Evolutionary conservation across 2,888 invertebrate species (phyloP).

Genomic region (Eupithecia tripunctaria): DNA sequence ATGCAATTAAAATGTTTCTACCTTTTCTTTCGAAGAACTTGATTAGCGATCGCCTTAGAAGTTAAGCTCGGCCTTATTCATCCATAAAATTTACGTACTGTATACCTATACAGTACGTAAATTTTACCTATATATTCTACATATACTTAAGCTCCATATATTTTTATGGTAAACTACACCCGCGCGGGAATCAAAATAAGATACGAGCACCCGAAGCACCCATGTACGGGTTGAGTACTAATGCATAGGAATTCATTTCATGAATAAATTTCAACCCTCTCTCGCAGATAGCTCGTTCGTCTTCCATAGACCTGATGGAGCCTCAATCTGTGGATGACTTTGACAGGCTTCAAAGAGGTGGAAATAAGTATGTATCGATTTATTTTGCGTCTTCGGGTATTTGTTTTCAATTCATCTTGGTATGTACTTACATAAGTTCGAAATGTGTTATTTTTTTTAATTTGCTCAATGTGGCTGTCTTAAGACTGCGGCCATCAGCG

Average conservation of each 20-base stretch:
- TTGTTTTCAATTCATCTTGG: neutral
- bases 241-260: slow-evolving; percentile 67
- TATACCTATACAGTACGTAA: no score
- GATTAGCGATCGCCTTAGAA: no score
- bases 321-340: slow-evolving; percentile 6
- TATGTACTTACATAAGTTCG: neutral
- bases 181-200: neutral
- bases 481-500: no score
- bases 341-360: neutral
- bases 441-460: neutral
- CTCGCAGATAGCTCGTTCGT: slow-evolving; percentile 46
- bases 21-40: no score
- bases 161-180: neutral
- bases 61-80: no score
- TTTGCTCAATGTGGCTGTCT: no score
- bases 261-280: slow-evolving; percentile 70
- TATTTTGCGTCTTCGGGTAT: neutral
- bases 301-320: slow-evolving; percentile 19
- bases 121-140: no score
- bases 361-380: neutral
- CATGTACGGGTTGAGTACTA: slow-evolving; percentile 50
- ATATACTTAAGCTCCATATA: neutral
- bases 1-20: neutral
- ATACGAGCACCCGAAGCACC: neutral
- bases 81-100: no score